A percentile compares a stretch with the other conserved stretches of the same genome.
Evolutionary conservation across 1,140 invertebrate genomes (phyloP).

Genomic region (Asbolus verrucosus): DNA sequence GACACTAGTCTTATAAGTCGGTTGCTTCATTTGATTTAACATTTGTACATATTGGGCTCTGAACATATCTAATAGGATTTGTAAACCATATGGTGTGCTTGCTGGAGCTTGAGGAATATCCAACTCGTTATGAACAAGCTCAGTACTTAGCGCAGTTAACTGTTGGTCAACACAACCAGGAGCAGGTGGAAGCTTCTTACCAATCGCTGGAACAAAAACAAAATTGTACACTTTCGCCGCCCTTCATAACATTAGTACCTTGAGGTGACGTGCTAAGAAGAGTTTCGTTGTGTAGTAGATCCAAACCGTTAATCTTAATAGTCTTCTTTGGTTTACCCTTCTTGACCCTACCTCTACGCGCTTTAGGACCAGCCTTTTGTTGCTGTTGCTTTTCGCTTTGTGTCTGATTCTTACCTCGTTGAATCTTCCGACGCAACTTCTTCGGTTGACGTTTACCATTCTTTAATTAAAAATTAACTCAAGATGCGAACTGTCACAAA

Average conservation of each 20-base stretch:
- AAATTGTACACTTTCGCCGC: not conserved
- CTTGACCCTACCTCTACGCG: slow-evolving; percentile 67
- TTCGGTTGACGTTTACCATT: slow-evolving; percentile 63
- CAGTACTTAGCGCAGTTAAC: slow-evolving; percentile 78
- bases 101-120: slow-evolving; percentile 81
- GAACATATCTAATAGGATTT: slow-evolving; percentile 86
- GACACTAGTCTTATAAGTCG: slow-evolving; percentile 79
- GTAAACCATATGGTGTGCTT: slow-evolving; percentile 86
- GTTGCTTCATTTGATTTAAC: slow-evolving; percentile 84
- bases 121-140: slow-evolving; percentile 81
- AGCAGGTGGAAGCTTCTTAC: slow-evolving; percentile 81
- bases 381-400: slow-evolving; percentile 56
- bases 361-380: slow-evolving; percentile 62
- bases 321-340: slow-evolving; percentile 73
- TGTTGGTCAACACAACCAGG: slow-evolving; percentile 92
- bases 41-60: slow-evolving; percentile 86
- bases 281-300: slow-evolving; percentile 91
- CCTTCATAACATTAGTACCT: slow-evolving; percentile 60
- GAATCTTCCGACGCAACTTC: slow-evolving; percentile 63
- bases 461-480: not conserved
- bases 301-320: slow-evolving; percentile 84
- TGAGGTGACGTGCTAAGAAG: slow-evolving; percentile 84
- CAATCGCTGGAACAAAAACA: slow-evolving; percentile 63
- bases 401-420: slow-evolving; percentile 62
- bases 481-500: not conserved